Base-by-base conservation (phyloP, 2,797 vertebrate genomes). In the Halcyon chelicuti region DNA sequence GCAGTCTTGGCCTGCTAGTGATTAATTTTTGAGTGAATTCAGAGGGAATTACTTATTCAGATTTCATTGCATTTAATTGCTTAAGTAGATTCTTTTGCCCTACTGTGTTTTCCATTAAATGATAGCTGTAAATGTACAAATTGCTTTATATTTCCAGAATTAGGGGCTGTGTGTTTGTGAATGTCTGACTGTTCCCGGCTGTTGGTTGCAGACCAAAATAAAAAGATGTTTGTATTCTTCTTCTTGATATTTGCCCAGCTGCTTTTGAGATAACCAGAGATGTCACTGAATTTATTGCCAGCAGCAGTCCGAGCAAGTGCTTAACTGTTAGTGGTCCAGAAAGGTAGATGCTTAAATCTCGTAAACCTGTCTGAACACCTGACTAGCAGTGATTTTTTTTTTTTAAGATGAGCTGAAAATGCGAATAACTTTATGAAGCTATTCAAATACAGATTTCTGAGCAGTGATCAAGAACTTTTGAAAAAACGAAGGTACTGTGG, bases 211-310 rank as follows among this genome's bases (percentile, higher is more conserved):
- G 57, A 76, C 47, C 37, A 71, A 84, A 88, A 86, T 85, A 61
- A 93, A 82, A 66, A 3, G 0, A 14, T 86, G 37, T 39, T 74
- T 94, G 58, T 76, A 15, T 87, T 85, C 31, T 37, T 86, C 6
- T 42, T 79, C 72, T 66, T 90, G 39, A 51, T 92, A 73, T 65
- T 86, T 90, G 71, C 71, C 51, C 63, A 79, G 73, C 79, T 94
- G 93, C 89, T 90, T 88, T 82, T 39, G 60, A 72, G 79, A 90
- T 83, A 95, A 73, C 22, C 40, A 67, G 60, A 81, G 82, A 84
- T 94, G 68, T 88, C 46, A 74, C 65, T 84, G 61, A 61, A 92
- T 78, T 93, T 78, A 63, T 78, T 93, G 60, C 49, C 61, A 86
- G 70, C 62, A 86, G 52, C 25, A 72, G n/a, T 78, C 60, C 84